These are phyloP conservation scores for Isichthys henryi DNA, from an alignment of 2,113 vertebrate species.

Conservation along the genomic window DNA sequence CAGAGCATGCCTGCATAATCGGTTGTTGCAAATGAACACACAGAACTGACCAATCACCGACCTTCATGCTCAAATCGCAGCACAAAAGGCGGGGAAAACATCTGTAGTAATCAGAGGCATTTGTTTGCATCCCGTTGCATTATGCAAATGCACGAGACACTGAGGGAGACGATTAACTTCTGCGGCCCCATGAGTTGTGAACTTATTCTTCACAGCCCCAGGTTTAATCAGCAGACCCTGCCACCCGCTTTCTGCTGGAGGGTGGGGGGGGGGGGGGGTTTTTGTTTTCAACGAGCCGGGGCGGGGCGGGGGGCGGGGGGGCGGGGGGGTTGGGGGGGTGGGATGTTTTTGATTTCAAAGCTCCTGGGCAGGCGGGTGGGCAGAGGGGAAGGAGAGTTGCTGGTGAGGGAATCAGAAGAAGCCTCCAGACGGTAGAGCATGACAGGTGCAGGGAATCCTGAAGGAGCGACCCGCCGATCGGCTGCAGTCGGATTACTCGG, in stretches of 20 bases:
- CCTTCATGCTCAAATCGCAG: background rate
- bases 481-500: constrained; percentile 39
- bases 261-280: background rate
- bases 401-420: background rate
- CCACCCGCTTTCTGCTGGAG: background rate
- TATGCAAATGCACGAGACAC: constrained; percentile 49
- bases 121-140: constrained; percentile 57
- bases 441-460: background rate
- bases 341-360: background rate
- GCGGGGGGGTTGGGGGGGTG: background rate
- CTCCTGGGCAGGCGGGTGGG: background rate
- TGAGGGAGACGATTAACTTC: constrained; percentile 55
- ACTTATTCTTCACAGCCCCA: constrained; percentile 25
- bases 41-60: background rate
- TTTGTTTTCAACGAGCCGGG: background rate
- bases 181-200: constrained; percentile 52
- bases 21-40: background rate
- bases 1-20: background rate
- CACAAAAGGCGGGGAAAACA: background rate
- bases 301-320: background rate
- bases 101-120: constrained; percentile 32
- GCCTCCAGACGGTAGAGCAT: background rate
- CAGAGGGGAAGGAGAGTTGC: background rate
- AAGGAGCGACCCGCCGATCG: constrained; percentile 25
- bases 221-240: background rate